phyloP scores from a whole-genome alignment of 2,888 invertebrate species.

The Choristoneura rosaceana region DNA sequence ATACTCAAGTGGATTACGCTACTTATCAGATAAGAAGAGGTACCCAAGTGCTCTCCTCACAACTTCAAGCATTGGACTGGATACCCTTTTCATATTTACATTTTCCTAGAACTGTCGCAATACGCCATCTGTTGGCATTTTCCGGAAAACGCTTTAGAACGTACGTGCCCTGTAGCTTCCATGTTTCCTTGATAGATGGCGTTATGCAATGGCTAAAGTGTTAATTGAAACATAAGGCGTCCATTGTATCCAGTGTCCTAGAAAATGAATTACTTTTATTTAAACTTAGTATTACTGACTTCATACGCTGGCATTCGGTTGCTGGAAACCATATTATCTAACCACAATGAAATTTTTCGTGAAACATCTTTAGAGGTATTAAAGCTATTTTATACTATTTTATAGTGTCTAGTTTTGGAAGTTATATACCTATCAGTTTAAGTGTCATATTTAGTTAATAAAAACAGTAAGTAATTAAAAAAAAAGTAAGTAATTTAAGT shows the following conservation, averaged over 20 bases:
- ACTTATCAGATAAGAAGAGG: slow-evolving; percentile 21
- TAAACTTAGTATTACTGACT: slow-evolving; percentile 33
- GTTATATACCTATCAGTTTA: neutral
- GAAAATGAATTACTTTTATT: slow-evolving; percentile 34
- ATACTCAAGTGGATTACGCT: slow-evolving; percentile 27
- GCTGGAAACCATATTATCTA: slow-evolving; percentile 17
- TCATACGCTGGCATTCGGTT: slow-evolving; percentile 6
- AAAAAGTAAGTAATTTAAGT: too few relatives aligned
- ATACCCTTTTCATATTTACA: slow-evolving; percentile 26
- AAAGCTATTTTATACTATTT: neutral
- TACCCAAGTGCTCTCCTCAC: slow-evolving; percentile 29
- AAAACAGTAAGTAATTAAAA: too few relatives aligned
- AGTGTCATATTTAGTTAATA: slow-evolving; percentile 4
- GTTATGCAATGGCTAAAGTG: slow-evolving; percentile 8
- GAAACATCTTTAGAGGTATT: neutral
- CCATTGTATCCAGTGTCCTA: slow-evolving; percentile 32
- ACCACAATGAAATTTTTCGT: slow-evolving; percentile 3
- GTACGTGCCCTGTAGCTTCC: neutral
- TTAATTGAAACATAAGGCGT: slow-evolving; percentile 35
- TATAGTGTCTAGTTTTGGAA: neutral
- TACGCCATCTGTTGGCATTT: slow-evolving; percentile 33
- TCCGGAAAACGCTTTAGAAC: slow-evolving; percentile 1
- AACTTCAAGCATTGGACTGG: slow-evolving; percentile 27
- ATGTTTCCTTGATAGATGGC: slow-evolving; percentile 23
- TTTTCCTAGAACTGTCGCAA: neutral